Conservation (phyloP, 1,140 invertebrate genomes). For the Drosophila bocki region DNA sequence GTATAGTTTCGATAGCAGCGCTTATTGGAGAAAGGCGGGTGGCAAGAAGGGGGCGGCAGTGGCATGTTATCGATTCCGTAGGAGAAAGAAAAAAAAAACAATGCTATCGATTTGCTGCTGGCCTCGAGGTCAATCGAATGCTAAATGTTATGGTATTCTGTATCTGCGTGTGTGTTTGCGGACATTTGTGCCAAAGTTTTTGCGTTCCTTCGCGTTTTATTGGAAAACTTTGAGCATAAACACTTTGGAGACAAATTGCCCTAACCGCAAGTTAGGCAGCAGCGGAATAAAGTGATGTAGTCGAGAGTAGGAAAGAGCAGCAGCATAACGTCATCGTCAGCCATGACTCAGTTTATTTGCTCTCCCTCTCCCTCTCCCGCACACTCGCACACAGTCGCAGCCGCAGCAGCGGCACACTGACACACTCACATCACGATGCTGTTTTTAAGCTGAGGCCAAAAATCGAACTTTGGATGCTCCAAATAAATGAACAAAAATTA, state of each 20-base stretch:
- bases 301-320: constrained; percentile 34
- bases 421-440: constrained; percentile 28
- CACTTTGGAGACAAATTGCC: constrained; percentile 63
- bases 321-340: constrained; percentile 64
- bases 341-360: constrained; percentile 60
- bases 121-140: constrained; percentile 62
- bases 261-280: constrained; percentile 42
- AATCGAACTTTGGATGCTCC: constrained; percentile 24
- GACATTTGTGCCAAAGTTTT: constrained; percentile 45
- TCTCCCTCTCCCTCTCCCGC: constrained; percentile 27
- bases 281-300: constrained; percentile 23
- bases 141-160: constrained; percentile 41
- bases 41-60: neutral
- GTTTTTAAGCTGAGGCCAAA: constrained; percentile 24
- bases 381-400: constrained; percentile 16
- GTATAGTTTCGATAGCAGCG: constrained; percentile 1
- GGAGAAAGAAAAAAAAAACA: constrained; percentile 30
- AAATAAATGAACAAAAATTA: constrained; percentile 25
- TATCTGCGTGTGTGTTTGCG: constrained; percentile 25
- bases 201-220: constrained; percentile 44
- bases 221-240: constrained; percentile 62
- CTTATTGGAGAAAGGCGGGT: neutral
- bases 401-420: constrained; percentile 11
- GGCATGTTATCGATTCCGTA: constrained; percentile 47
- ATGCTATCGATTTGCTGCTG: constrained; percentile 55